phyloP scores from a whole-genome alignment of 2,888 invertebrate genomes.

The Euclidia mi region DNA sequence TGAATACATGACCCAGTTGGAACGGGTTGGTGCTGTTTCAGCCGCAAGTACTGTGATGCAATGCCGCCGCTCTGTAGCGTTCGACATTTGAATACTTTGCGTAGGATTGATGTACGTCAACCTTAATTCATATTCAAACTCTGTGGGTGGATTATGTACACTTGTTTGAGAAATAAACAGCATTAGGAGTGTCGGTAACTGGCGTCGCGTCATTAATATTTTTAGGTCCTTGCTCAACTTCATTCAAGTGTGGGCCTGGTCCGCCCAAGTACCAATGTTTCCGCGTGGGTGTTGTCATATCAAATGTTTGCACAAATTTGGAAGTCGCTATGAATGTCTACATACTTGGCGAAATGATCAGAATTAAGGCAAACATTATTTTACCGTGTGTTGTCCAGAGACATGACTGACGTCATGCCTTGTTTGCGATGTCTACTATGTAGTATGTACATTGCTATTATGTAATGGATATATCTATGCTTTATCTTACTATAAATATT shows the following conservation, averaged over 20 bases:
- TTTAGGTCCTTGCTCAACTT: slow-evolving; percentile 73
- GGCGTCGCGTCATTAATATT: slow-evolving; percentile 73
- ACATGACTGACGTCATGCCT: slow-evolving; percentile 48
- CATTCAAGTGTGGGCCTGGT: slow-evolving; percentile 75
- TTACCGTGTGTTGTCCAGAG: slow-evolving; percentile 13
- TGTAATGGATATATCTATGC: slow-evolving; percentile 23
- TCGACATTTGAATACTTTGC: slow-evolving; percentile 62
- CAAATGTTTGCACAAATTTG: slow-evolving; percentile 69
- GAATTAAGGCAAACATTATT: slow-evolving; percentile 40
- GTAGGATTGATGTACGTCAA: slow-evolving; percentile 57
- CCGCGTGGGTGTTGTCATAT: slow-evolving; percentile 69
- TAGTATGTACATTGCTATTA: background rate
- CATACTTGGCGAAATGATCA: slow-evolving; percentile 37
- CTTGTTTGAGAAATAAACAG: slow-evolving; percentile 52
- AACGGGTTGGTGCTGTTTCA: slow-evolving; percentile 76
- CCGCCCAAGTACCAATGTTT: slow-evolving; percentile 71
- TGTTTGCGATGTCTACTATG: slow-evolving; percentile 23
- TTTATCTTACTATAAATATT: slow-evolving; percentile 15
- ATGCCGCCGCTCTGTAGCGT: slow-evolving; percentile 65
- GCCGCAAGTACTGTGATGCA: slow-evolving; percentile 74
- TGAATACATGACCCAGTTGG: slow-evolving; percentile 84
- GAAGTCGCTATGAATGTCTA: slow-evolving; percentile 52
- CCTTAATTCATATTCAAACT: slow-evolving; percentile 52
- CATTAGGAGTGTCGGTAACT: slow-evolving; percentile 46
- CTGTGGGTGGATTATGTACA: slow-evolving; percentile 49